These are phyloP conservation scores for Apodemia zela DNA, from an alignment of 2,888 invertebrate species.

Conservation along the genomic window DNA sequence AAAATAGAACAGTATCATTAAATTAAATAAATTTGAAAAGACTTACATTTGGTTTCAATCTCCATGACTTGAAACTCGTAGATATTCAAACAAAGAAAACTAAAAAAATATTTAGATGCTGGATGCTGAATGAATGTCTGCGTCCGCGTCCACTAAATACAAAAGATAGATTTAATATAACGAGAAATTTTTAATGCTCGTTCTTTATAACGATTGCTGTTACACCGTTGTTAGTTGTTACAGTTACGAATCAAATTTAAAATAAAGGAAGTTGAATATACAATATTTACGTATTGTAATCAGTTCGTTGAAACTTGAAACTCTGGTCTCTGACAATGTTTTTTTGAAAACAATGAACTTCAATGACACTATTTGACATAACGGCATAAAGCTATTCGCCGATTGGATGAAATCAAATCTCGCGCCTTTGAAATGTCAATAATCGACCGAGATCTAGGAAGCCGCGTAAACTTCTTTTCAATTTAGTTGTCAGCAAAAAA, in stretches of 20 bases:
- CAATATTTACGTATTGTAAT: constrained; percentile 34
- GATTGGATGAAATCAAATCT: constrained; percentile 64
- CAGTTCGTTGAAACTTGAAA: constrained; percentile 23
- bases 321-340: constrained; percentile 30
- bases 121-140: constrained; percentile 32
- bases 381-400: constrained; percentile 39
- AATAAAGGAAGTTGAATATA: constrained; percentile 49
- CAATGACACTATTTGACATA: constrained; percentile 49
- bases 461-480: constrained; percentile 26
- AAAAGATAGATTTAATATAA: constrained; percentile 44
- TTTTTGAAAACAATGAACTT: constrained; percentile 32
- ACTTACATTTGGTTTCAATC: constrained; percentile 69
- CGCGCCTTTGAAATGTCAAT: constrained; percentile 46
- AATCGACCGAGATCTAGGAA: constrained; percentile 38
- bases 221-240: constrained; percentile 58
- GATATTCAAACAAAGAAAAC: constrained; percentile 34
- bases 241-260: constrained; percentile 57
- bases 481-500: background rate
- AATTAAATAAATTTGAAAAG: background rate
- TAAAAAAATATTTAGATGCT: constrained; percentile 37
- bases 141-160: constrained; percentile 45
- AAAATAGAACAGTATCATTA: background rate
- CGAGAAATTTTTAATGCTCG: constrained; percentile 40
- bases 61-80: constrained; percentile 51
- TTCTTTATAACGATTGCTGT: constrained; percentile 28